Evolutionary conservation across 2,888 invertebrate species (phyloP).

Genomic region (Anarsia innoxiella): DNA sequence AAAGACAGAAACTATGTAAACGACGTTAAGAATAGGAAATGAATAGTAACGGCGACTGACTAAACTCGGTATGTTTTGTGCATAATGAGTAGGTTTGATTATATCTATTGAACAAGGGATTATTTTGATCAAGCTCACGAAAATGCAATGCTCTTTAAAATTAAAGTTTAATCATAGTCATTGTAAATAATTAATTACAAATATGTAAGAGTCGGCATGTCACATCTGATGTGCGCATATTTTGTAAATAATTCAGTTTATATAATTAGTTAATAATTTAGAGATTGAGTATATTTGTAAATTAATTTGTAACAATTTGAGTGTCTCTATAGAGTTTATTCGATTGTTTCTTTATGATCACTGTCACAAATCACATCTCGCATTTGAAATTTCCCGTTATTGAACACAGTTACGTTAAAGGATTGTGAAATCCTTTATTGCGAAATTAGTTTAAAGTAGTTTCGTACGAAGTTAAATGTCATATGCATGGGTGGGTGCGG

Average conservation of each 20-base stretch:
- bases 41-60: conserved; percentile 33
- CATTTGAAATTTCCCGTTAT: conserved; percentile 50
- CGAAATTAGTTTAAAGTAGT: conserved; percentile 45
- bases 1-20: neutral
- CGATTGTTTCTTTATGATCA: conserved; percentile 59
- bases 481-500: conserved; percentile 51
- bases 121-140: conserved; percentile 67
- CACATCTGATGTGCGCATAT: conserved; percentile 54
- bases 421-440: conserved; percentile 56
- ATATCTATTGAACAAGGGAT: conserved; percentile 58
- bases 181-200: conserved; percentile 65
- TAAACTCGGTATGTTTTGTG: conserved; percentile 29
- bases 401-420: conserved; percentile 51
- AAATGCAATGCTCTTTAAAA: conserved; percentile 67
- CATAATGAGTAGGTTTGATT: conserved; percentile 23
- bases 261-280: conserved; percentile 60
- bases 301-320: conserved; percentile 64
- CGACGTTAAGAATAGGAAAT: conserved; percentile 10
- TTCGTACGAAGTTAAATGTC: conserved; percentile 47
- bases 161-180: conserved; percentile 68
- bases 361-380: conserved; percentile 71
- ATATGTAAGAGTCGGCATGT: conserved; percentile 57
- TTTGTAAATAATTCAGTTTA: conserved; percentile 70
- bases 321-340: conserved; percentile 63
- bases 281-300: conserved; percentile 69